Conservation (phyloP, 2,888 invertebrate genomes). For the Cynaeus angustus region DNA sequence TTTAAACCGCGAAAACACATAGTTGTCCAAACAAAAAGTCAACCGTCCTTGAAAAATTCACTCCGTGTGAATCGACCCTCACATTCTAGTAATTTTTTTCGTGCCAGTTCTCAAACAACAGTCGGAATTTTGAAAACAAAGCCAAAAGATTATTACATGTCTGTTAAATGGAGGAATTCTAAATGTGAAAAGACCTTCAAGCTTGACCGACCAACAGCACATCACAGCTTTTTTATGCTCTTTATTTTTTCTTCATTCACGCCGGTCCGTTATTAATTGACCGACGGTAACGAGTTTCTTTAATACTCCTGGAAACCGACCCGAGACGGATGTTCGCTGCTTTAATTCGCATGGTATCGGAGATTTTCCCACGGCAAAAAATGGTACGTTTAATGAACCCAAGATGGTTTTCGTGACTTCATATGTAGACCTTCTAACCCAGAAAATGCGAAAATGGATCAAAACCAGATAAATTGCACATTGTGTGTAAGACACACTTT, state of each 20-base stretch:
- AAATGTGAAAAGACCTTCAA: constrained; percentile 1
- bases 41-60: constrained; percentile 17
- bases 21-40: constrained; percentile 1
- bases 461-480: neutral
- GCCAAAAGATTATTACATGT: neutral
- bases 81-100: neutral
- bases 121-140: constrained; percentile 17
- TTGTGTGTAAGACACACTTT: neutral
- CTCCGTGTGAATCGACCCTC: constrained; percentile 13
- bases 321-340: constrained; percentile 16
- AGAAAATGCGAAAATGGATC: constrained; percentile 8
- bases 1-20: neutral
- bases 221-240: neutral
- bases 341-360: constrained; percentile 20
- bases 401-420: constrained; percentile 29
- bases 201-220: neutral
- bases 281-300: constrained; percentile 31
- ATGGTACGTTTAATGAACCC: constrained; percentile 36
- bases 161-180: neutral
- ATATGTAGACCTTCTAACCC: constrained; percentile 27
- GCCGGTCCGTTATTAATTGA: constrained; percentile 27
- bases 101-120: constrained; percentile 19
- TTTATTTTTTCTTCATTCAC: constrained; percentile 19
- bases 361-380: constrained; percentile 38
- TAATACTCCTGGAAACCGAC: constrained; percentile 24